phyloP scores from a whole-genome alignment of 37 sponge, comb jelly and placozoan species.

The Haliclona indistincta region DNA sequence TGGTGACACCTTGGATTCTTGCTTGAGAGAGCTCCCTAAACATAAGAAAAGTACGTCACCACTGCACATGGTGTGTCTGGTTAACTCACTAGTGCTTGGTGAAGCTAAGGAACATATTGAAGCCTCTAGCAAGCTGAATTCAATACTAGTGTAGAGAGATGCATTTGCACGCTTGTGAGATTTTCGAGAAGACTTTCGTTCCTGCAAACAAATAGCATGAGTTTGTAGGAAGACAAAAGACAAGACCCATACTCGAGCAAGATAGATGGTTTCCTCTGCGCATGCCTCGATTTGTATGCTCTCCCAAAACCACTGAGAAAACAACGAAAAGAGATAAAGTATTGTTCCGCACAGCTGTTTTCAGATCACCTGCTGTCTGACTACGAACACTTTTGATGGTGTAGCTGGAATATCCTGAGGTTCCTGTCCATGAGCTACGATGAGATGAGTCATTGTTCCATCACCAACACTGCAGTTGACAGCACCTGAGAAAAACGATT shows the following conservation, averaged over 20 bases:
- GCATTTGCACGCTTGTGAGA: not conserved
- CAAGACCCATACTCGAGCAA: constrained; percentile 52
- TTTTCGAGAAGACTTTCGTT: not conserved
- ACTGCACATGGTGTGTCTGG: not conserved
- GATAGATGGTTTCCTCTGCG: constrained; percentile 87
- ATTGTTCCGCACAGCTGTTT: not conserved
- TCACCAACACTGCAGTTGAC: constrained; percentile 31
- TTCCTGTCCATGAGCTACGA: constrained; percentile 61
- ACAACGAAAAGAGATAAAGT: not conserved
- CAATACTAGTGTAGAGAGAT: constrained; percentile 14
- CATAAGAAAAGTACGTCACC: not conserved
- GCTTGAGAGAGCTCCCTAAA: not conserved
- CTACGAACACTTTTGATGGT: constrained; percentile 60
- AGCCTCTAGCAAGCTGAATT: constrained; percentile 65
- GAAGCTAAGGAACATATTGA: constrained; percentile 73
- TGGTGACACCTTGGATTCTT: not conserved
- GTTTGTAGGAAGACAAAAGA: not conserved
- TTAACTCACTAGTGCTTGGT: constrained; percentile 24
- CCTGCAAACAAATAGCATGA: not conserved
- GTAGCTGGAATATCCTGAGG: constrained; percentile 36
- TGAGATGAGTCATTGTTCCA: constrained; percentile 59
- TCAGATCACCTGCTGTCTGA: constrained; percentile 71
- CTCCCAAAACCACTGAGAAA: constrained; percentile 95
- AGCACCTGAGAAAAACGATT: constrained; percentile 52
- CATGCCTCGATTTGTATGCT: constrained; percentile 94